These are phyloP conservation scores for Papilio dardanus DNA, from an alignment of 1,140 invertebrate species.

Conservation along the genomic window DNA sequence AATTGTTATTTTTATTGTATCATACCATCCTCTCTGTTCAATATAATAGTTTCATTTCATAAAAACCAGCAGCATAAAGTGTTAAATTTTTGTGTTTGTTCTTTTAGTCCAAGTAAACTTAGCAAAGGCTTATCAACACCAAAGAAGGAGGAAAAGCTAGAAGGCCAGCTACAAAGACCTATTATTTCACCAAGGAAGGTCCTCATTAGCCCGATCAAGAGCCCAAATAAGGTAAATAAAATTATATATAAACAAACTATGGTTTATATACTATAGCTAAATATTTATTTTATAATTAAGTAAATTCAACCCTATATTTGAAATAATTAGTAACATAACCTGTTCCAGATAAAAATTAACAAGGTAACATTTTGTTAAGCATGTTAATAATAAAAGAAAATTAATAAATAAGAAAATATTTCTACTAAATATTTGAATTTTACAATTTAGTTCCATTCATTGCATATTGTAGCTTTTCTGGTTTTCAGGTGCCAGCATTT, in stretches of 20 bases:
- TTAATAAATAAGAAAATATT: too few species aligned
- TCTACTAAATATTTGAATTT: too few species aligned
- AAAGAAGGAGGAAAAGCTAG: constrained; percentile 47
- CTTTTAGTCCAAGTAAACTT: constrained; percentile 84
- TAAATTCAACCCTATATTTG: background rate
- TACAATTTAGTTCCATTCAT: background rate
- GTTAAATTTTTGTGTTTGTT: constrained; percentile 31
- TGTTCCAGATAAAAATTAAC: too few species aligned
- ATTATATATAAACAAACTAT: constrained; percentile 17
- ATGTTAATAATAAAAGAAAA: too few species aligned
- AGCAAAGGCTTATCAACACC: constrained; percentile 67
- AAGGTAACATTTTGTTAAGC: too few species aligned
- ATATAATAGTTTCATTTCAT: too few species aligned
- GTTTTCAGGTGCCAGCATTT: constrained; percentile 82
- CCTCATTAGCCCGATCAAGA: constrained; percentile 84
- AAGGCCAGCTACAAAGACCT: constrained; percentile 45
- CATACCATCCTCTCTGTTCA: too few species aligned
- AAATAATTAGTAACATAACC: constrained; percentile 2
- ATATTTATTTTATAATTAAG: constrained; percentile 6
- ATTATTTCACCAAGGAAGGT: constrained; percentile 83
- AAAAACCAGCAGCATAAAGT: background rate
- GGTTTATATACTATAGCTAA: background rate
- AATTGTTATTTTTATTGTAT: too few species aligned
- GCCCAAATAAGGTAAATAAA: constrained; percentile 74
- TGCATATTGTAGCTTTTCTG: background rate